phyloP scores from a whole-genome alignment of 1,140 invertebrate genomes.

The Notospermus geniculatus region DNA sequence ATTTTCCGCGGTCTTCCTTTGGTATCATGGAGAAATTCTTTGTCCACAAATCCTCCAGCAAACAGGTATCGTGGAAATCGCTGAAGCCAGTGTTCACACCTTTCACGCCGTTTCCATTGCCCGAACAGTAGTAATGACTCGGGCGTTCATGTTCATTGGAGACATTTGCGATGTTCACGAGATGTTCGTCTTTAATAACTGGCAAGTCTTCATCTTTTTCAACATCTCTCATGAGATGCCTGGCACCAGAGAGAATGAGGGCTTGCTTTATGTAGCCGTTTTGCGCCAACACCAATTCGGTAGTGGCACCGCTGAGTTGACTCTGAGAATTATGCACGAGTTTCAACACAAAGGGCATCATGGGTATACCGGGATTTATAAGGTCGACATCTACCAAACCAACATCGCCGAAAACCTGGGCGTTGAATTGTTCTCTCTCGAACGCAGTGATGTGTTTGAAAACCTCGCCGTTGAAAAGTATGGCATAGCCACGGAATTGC shows the following conservation, averaged over 20 bases:
- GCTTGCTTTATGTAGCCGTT: slow-evolving; percentile 8
- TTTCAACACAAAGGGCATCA: slow-evolving; percentile 3
- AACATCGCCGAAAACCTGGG: slow-evolving; percentile 4
- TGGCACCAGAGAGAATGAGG: slow-evolving; percentile 1
- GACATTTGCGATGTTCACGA: not conserved
- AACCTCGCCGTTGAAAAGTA: slow-evolving; percentile 7
- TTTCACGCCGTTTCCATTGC: slow-evolving; percentile 5
- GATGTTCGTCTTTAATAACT: not conserved
- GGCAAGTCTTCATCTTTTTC: not conserved
- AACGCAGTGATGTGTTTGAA: slow-evolving; percentile 5
- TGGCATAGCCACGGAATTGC: slow-evolving; percentile 2
- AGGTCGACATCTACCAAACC: slow-evolving; percentile 8
- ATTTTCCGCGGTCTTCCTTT: slow-evolving; percentile 5
- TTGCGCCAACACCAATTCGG: slow-evolving; percentile 6
- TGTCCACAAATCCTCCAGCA: not conserved
- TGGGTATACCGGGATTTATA: slow-evolving; percentile 6
- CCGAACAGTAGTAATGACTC: slow-evolving; percentile 7
- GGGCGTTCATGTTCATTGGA: not conserved
- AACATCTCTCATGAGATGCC: slow-evolving; percentile 5
- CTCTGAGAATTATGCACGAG: slow-evolving; percentile 4
- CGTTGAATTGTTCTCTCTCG: slow-evolving; percentile 9
- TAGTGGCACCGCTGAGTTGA: slow-evolving; percentile 3
- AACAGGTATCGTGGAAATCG: slow-evolving; percentile 1
- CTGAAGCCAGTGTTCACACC: slow-evolving; percentile 8
- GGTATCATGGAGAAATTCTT: slow-evolving; percentile 6